These are phyloP conservation scores for Lepeophtheirus nordmannii DNA, from an alignment of 2,888 invertebrate species.

Conservation along the genomic window DNA sequence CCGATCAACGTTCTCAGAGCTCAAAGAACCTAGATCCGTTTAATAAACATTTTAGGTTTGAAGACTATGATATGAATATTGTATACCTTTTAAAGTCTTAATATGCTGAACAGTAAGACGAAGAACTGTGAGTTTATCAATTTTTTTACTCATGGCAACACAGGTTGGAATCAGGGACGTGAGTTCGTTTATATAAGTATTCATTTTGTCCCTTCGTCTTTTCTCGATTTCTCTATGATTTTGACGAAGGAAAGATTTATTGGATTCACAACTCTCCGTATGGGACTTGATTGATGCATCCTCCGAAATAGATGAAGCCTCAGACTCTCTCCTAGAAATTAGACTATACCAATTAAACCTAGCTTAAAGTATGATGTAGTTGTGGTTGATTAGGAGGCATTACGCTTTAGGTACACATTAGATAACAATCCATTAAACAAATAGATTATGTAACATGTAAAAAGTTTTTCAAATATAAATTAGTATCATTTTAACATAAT, in stretches of 20 bases:
- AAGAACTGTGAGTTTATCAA: conserved; percentile 76
- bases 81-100: conserved; percentile 53
- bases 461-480: too few relatives aligned
- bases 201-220: conserved; percentile 85
- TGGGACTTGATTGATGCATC: background rate
- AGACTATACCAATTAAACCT: too few relatives aligned
- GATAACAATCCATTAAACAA: too few relatives aligned
- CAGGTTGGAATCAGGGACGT: conserved; percentile 86
- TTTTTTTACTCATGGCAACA: conserved; percentile 73
- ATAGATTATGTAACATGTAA: too few relatives aligned
- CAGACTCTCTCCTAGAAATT: background rate
- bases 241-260: conserved; percentile 38
- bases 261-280: background rate
- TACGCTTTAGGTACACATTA: too few relatives aligned
- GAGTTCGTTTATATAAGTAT: conserved; percentile 77
- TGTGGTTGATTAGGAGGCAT: too few relatives aligned
- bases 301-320: background rate
- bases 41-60: background rate
- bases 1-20: background rate
- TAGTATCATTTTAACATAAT: too few relatives aligned
- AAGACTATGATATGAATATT: background rate
- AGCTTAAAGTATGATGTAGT: too few relatives aligned
- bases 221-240: conserved; percentile 95
- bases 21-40: background rate
- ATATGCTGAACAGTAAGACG: conserved; percentile 87